A percentile compares a stretch with the other conserved stretches of the same genome.
These are phyloP conservation scores for Drosophila pallidifrons DNA, from an alignment of 1,140 invertebrate genomes.

Conservation along the genomic window DNA sequence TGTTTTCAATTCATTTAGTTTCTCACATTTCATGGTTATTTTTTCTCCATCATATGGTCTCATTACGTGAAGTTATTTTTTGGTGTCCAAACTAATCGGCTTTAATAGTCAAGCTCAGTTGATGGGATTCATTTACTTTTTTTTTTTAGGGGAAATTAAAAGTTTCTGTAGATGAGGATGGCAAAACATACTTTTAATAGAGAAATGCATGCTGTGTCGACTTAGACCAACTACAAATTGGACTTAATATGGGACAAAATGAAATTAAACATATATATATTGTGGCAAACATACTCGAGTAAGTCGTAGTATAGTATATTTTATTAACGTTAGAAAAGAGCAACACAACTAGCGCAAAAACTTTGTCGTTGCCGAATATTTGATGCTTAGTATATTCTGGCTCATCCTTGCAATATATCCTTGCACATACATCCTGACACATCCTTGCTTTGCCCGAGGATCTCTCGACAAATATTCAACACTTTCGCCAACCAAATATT, in stretches of 20 bases:
- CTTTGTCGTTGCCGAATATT: slow-evolving; percentile 24
- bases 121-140: slow-evolving; percentile 12
- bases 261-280: slow-evolving; percentile 17
- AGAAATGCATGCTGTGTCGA: background rate
- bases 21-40: background rate
- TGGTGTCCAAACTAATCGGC: background rate
- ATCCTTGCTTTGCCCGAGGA: slow-evolving; percentile 17
- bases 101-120: slow-evolving; percentile 2
- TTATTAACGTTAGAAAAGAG: slow-evolving; percentile 7
- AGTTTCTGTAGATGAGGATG: background rate
- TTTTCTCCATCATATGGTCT: background rate
- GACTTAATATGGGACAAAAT: slow-evolving; percentile 21
- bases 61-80: background rate
- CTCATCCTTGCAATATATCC: background rate
- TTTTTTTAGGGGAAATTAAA: slow-evolving; percentile 3
- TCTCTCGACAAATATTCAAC: slow-evolving; percentile 53
- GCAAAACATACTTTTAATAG: background rate
- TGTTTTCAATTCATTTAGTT: too few species aligned
- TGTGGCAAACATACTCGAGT: background rate
- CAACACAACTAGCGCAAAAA: slow-evolving; percentile 19
- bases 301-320: background rate
- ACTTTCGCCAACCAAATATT: slow-evolving; percentile 75
- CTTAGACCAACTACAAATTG: slow-evolving; percentile 15
- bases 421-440: background rate
- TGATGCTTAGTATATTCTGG: background rate